Percentiles rank a stretch among this genome's conserved stretches.
Conservation (phyloP, 2,888 invertebrate genomes). For the Smittia aterrima region DNA sequence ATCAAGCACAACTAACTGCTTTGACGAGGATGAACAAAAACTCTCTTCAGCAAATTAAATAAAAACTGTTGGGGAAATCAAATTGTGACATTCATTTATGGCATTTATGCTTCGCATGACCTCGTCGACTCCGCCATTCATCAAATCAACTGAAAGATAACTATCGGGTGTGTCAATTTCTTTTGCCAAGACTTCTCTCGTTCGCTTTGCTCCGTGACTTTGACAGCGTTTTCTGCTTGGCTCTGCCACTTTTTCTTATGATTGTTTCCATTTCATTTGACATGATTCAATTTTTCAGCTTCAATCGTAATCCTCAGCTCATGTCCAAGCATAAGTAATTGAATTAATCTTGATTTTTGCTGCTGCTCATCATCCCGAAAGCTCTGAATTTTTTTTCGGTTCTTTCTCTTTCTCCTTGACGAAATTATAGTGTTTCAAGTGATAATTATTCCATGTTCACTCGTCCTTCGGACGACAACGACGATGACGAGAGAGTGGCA, state of each 20-base stretch:
- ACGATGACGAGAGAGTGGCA: not conserved
- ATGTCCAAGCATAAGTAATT: slow-evolving; percentile 32
- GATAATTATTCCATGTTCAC: slow-evolving; percentile 19
- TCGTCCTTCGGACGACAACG: not conserved
- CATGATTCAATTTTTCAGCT: slow-evolving; percentile 36
- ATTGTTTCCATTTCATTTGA: slow-evolving; percentile 37
- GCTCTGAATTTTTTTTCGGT: not conserved
- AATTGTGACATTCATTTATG: slow-evolving; percentile 9
- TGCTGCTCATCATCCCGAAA: not conserved
- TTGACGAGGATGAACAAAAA: not conserved
- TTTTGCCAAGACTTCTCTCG: not conserved
- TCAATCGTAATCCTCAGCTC: slow-evolving; percentile 22
- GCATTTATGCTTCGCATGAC: not conserved
- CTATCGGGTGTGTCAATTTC: not conserved
- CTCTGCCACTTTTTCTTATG: not conserved
- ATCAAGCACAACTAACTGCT: slow-evolving; percentile 2
- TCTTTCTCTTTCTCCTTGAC: not conserved
- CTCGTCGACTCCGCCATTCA: not conserved
- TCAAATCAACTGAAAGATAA: not conserved
- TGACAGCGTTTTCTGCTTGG: not conserved
- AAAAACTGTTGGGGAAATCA: not conserved
- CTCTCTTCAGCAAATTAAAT: not conserved
- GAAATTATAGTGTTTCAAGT: not conserved
- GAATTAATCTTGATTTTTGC: slow-evolving; percentile 36
- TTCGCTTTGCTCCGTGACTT: not conserved